These are phyloP conservation scores for Marronus borbonicus DNA, from an alignment of 2,888 invertebrate species.

Conservation along the genomic window DNA sequence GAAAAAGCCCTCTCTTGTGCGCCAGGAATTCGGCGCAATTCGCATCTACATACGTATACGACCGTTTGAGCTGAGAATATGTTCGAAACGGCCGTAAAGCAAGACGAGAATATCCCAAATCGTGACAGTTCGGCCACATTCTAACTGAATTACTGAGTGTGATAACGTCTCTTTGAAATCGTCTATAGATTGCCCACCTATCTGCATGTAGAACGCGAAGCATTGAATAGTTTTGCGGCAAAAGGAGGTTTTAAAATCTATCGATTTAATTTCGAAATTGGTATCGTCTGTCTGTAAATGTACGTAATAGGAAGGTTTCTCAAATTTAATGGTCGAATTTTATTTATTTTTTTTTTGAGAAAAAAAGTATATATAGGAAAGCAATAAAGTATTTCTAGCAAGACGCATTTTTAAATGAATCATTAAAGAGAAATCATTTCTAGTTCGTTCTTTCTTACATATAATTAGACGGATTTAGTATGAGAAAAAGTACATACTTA, in stretches of 20 bases:
- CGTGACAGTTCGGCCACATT: constrained; percentile 56
- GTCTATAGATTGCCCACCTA: constrained; percentile 66
- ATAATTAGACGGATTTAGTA: neutral
- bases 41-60: constrained; percentile 61
- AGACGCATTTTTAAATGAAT: neutral
- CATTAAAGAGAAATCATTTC: neutral
- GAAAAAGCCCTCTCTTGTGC: constrained; percentile 60
- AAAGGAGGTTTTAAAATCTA: constrained; percentile 10
- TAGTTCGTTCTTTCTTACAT: neutral
- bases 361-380: neutral
- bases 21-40: constrained; percentile 61
- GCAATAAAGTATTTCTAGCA: constrained; percentile 1
- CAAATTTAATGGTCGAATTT: too few relatives aligned
- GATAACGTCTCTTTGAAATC: constrained; percentile 68
- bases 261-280: constrained; percentile 23
- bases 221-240: constrained; percentile 41
- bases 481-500: neutral
- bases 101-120: neutral
- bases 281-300: neutral
- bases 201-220: constrained; percentile 60
- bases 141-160: constrained; percentile 60
- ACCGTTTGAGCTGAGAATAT: constrained; percentile 64
- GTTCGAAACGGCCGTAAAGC: constrained; percentile 36
- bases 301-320: too few relatives aligned
- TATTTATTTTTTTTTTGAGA: too few relatives aligned